Evolutionary conservation across 1,140 invertebrate genomes (phyloP).

Genomic region (Drosophila tani): DNA sequence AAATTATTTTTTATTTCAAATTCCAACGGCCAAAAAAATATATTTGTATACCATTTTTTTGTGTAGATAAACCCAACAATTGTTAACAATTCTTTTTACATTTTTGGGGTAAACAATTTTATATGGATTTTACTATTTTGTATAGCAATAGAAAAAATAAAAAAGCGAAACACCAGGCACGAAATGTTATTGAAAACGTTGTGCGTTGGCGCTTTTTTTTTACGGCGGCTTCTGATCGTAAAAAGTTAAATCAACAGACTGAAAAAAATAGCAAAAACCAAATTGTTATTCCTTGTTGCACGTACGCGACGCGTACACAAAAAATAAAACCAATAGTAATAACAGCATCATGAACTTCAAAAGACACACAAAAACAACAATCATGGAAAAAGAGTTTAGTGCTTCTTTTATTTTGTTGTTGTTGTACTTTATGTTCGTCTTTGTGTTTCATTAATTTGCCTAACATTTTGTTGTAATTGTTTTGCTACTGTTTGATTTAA

Average conservation of each 20-base stretch:
- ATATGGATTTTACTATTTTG: constrained; percentile 28
- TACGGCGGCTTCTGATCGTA: constrained; percentile 35
- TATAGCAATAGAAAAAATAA: constrained; percentile 14
- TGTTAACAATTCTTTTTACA: constrained; percentile 28
- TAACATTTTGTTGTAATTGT: constrained; percentile 59
- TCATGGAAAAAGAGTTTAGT: constrained; percentile 31
- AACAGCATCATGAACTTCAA: constrained; percentile 35
- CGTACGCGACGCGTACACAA: constrained; percentile 15
- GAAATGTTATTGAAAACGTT: constrained; percentile 50
- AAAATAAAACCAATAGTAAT: constrained; percentile 7
- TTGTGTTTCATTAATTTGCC: constrained; percentile 53
- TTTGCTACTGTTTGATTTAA: constrained; percentile 48
- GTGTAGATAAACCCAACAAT: constrained; percentile 12
- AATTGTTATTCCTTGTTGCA: constrained; percentile 47
- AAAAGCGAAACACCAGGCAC: constrained; percentile 28
- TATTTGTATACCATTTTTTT: not conserved
- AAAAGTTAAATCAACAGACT: constrained; percentile 39
- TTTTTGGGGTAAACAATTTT: constrained; percentile 40
- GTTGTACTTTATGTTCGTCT: not conserved
- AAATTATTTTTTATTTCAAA: not conserved
- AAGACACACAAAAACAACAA: constrained; percentile 22
- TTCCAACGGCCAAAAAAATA: not conserved
- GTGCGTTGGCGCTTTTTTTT: constrained; percentile 36
- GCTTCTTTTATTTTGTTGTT: constrained; percentile 16
- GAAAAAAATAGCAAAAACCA: constrained; percentile 41